Conservation (phyloP, 2,888 invertebrate genomes). For the Chrysotoxum bicinctum region DNA sequence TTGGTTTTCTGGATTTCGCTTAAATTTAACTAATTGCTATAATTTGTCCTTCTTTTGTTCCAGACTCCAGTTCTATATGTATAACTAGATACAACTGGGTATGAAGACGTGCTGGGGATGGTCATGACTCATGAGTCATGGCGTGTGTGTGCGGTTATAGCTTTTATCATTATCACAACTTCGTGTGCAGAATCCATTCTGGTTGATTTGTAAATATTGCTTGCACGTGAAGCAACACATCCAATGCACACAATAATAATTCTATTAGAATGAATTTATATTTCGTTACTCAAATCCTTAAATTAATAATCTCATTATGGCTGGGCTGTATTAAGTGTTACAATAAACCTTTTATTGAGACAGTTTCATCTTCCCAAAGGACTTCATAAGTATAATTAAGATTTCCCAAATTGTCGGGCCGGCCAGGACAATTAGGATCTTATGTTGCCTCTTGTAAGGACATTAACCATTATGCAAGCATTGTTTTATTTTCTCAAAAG, state of each 20-base stretch:
- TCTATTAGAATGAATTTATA: background rate
- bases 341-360: conserved; percentile 11
- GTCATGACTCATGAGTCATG: background rate
- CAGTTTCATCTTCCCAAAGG: conserved; percentile 9
- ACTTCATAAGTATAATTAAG: conserved; percentile 37
- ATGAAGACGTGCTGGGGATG: background rate
- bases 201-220: conserved; percentile 14
- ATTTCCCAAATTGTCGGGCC: conserved; percentile 5
- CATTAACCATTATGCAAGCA: background rate
- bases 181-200: conserved; percentile 11
- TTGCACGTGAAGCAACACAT: background rate
- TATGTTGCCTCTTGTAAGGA: conserved; percentile 24
- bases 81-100: background rate
- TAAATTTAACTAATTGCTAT: conserved; percentile 29
- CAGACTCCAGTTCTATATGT: background rate
- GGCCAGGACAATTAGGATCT: conserved; percentile 1
- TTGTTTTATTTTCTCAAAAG: conserved; percentile 10
- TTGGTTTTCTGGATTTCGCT: conserved; percentile 15
- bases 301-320: conserved; percentile 24
- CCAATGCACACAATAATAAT: background rate
- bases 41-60: conserved; percentile 32
- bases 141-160: background rate
- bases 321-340: conserved; percentile 1
- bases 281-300: conserved; percentile 19
- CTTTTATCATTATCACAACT: conserved; percentile 11